These are phyloP conservation scores for Aspidiotus destructor DNA, from an alignment of 2,888 invertebrate genomes.

Conservation along the genomic window DNA sequence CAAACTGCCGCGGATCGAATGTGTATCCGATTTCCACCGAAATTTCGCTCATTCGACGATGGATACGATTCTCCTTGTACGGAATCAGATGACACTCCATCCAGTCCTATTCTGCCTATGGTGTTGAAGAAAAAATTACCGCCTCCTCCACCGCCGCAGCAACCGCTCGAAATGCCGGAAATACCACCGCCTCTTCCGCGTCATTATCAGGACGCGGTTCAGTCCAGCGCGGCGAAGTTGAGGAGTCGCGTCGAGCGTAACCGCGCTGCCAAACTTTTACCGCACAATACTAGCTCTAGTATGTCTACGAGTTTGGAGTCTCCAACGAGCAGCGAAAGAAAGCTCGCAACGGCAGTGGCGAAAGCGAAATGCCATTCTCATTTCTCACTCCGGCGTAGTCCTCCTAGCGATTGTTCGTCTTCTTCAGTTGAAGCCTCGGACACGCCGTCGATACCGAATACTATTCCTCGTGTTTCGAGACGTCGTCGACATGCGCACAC, in stretches of 20 bases:
- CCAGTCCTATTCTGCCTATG: conserved; percentile 34
- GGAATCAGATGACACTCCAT: conserved; percentile 39
- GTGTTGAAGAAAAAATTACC: conserved; percentile 28
- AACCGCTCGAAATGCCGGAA: background rate
- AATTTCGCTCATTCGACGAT: conserved; percentile 35
- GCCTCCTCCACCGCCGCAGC: conserved; percentile 13
- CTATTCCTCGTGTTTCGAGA: conserved; percentile 40
- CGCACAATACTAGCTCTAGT: conserved; percentile 29
- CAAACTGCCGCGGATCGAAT: conserved; percentile 15
- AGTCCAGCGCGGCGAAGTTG: background rate
- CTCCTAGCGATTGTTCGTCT: conserved; percentile 40
- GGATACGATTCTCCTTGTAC: conserved; percentile 40
- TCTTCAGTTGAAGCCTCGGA: conserved; percentile 39
- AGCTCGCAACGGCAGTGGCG: conserved; percentile 36
- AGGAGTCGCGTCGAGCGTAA: conserved; percentile 18
- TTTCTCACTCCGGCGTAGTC: conserved; percentile 40
- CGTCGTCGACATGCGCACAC: conserved; percentile 37
- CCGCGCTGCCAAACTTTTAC: conserved; percentile 20
- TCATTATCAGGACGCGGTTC: background rate
- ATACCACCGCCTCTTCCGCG: background rate
- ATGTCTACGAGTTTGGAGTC: conserved; percentile 31
- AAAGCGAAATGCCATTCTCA: conserved; percentile 40
- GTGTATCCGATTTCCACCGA: conserved; percentile 22
- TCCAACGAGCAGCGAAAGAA: conserved; percentile 30
- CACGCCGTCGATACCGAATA: conserved; percentile 39